Evolutionary conservation across 2,888 invertebrate genomes (phyloP), one percentile per base, ranked within the genome.

Genomic region (Trichacis sp.): DNA sequence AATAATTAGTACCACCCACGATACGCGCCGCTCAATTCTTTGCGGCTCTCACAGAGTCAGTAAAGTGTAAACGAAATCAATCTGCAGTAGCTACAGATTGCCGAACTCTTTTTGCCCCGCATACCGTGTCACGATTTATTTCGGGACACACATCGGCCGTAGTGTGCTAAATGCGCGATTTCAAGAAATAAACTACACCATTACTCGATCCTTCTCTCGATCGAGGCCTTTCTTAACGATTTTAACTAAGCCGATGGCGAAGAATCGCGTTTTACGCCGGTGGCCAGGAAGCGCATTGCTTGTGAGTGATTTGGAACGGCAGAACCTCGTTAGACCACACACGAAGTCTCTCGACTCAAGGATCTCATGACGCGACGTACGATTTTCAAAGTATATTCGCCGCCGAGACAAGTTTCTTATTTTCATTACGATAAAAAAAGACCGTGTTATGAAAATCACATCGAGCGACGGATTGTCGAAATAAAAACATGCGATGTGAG

Each of bases 61-160:
- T 63, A 68, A 72, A 77, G 77, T 76, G 77, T 78, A 78, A 78
- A 78, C 77, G 76, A 75, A 73, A 78, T 78, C 76, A 75, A 77
- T 77, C 72, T 58, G 72, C 71, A 75, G 74, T 70, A 72, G 72
- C 71, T 69, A 56, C 48, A 66, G 66, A 72, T 69, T 68, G 69
- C 67, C 68, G 55, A 58, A 68, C 24, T 67, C 67, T 71, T 71
- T 69, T 71, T 71, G 70, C 60, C n/a, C 24, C 50, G 48, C 65
- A 9, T 30, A 38, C 38, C 18, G 38, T 46, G 59, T 60, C 53
- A 60, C 60, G 57, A 65, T 69, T 60, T 70, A 68, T 70, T 70
- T 68, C 53, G 68, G 66, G 69, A 65, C 59, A 60, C n/a, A n/a
- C 63, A 60, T 67, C 67, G 59, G 24, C 58, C 56, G 49, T 59